phyloP scores from a whole-genome alignment of 1,140 invertebrate genomes.

The Drosophila paulistorum region DNA sequence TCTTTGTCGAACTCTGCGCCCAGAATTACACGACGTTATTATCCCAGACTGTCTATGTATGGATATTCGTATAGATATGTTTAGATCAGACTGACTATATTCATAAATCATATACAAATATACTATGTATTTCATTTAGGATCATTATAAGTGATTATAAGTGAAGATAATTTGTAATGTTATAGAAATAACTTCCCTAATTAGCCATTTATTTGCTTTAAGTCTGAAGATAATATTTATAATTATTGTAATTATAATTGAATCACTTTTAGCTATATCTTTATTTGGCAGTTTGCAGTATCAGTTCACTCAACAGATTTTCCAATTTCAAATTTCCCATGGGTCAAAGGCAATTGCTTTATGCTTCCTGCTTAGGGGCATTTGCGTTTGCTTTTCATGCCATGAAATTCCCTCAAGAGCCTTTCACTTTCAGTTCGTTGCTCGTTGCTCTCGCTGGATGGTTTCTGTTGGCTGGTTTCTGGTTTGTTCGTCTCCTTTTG shows the following conservation, averaged over 20 bases:
- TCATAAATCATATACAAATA: too few relatives aligned
- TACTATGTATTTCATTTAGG: too few relatives aligned
- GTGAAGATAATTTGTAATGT: too few relatives aligned
- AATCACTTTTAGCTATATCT: neutral
- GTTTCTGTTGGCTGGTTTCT: neutral
- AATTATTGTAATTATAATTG: neutral
- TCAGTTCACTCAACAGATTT: constrained; percentile 38
- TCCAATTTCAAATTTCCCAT: constrained; percentile 24
- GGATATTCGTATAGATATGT: too few relatives aligned
- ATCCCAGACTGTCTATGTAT: too few relatives aligned
- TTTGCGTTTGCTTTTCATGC: constrained; percentile 3
- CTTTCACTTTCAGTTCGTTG: constrained; percentile 69
- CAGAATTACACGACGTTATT: too few relatives aligned
- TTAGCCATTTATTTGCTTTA: too few relatives aligned
- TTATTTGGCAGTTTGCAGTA: neutral
- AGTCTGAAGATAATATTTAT: too few relatives aligned
- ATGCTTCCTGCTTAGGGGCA: constrained; percentile 51
- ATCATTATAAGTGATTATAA: too few relatives aligned
- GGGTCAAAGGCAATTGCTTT: constrained; percentile 39
- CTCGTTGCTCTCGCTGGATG: constrained; percentile 32
- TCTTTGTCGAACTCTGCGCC: too few relatives aligned
- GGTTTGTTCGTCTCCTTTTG: constrained; percentile 20
- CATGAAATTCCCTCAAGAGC: constrained; percentile 41
- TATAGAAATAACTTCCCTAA: too few relatives aligned
- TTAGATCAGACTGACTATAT: too few relatives aligned